Evolutionary conservation across 2,113 vertebrate species (phyloP).

Genomic region (Acinonyx jubatus): DNA sequence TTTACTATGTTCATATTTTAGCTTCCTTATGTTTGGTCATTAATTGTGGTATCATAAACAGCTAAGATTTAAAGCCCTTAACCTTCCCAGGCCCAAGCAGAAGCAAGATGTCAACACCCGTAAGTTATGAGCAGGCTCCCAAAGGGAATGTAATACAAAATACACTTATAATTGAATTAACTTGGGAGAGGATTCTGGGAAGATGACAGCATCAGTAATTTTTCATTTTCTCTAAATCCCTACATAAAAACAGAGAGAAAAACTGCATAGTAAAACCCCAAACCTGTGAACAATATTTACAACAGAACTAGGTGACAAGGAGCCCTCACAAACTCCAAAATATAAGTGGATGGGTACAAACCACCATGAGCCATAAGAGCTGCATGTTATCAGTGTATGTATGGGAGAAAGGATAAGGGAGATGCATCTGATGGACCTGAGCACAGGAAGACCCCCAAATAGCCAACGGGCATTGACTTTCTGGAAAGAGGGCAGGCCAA

Average conservation of each 20-base stretch:
- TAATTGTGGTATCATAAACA: constrained; percentile 68
- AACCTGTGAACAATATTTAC: neutral
- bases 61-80: constrained; percentile 74
- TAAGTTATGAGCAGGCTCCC: constrained; percentile 72
- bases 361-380: neutral
- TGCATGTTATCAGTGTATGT: neutral
- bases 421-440: neutral
- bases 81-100: constrained; percentile 52
- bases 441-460: neutral
- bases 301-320: neutral
- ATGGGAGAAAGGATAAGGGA: neutral
- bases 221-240: constrained; percentile 38
- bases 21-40: constrained; percentile 73
- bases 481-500: neutral
- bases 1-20: constrained; percentile 66
- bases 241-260: neutral
- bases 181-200: constrained; percentile 64
- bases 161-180: constrained; percentile 75
- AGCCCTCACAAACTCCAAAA: neutral
- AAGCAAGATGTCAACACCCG: constrained; percentile 70
- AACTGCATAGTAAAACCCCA: neutral
- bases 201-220: constrained; percentile 46
- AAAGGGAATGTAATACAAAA: constrained; percentile 55
- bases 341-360: neutral
- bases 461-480: neutral